Evolutionary conservation across 23 tunicate genomes (phyloP).

Genomic region (Clavelina lepadiformis): DNA sequence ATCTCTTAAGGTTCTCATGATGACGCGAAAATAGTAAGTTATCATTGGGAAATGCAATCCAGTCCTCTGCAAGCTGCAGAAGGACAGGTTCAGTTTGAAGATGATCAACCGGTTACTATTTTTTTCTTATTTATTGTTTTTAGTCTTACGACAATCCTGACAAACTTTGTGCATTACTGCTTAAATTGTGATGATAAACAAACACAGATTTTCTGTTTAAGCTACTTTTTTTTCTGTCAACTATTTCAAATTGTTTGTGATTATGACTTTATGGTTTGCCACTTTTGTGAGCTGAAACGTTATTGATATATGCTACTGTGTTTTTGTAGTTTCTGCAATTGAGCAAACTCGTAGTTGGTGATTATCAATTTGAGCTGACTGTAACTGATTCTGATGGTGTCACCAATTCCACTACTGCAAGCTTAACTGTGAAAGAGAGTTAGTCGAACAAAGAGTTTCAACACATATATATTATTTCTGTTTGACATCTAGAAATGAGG

Average conservation of each 20-base stretch:
- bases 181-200: too few species aligned
- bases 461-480: too few species aligned
- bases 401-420: slow-evolving; percentile 44
- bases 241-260: too few species aligned
- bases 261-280: too few species aligned
- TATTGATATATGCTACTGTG: background rate
- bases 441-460: too few species aligned
- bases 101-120: slow-evolving; percentile 23
- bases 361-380: slow-evolving; percentile 65
- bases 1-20: slow-evolving; percentile 20
- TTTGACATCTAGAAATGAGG: too few species aligned
- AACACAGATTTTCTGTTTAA: too few species aligned
- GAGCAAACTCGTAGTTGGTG: slow-evolving; percentile 48
- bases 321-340: slow-evolving; percentile 40
- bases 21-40: slow-evolving; percentile 62
- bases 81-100: slow-evolving; percentile 3
- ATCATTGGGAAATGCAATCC: slow-evolving; percentile 54
- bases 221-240: too few species aligned
- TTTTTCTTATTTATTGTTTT: too few species aligned
- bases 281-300: too few species aligned
- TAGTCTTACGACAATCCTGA: too few species aligned
- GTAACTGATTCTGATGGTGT: slow-evolving; percentile 83
- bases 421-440: slow-evolving; percentile 64
- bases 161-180: too few species aligned
- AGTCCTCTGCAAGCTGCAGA: slow-evolving; percentile 51